Evolutionary conservation across 2,797 vertebrate genomes (phyloP).

Genomic region (Phaenicophaeus curvirostris): DNA sequence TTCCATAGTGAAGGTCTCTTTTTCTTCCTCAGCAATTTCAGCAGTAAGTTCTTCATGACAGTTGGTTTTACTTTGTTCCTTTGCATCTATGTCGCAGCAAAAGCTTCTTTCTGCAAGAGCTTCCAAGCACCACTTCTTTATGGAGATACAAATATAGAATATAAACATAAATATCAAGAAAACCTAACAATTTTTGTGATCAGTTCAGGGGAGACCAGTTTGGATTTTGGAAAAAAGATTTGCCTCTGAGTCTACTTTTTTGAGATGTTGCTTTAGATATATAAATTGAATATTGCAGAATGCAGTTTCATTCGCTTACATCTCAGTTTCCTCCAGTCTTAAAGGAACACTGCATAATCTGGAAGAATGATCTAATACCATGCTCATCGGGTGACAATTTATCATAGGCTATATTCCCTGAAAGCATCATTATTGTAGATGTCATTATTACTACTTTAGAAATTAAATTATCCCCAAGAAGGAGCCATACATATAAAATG

Average conservation of each 20-base stretch:
- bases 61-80: constrained; percentile 8
- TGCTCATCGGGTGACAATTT: constrained; percentile 3
- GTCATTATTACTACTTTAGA: not conserved
- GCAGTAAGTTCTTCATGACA: not conserved
- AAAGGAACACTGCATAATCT: not conserved
- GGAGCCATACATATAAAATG: not conserved
- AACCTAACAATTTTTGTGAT: not conserved
- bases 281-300: not conserved
- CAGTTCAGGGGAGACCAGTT: not conserved
- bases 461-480: constrained; percentile 43
- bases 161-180: not conserved
- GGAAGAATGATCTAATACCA: not conserved
- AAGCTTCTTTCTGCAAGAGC: not conserved
- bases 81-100: not conserved
- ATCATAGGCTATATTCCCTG: not conserved
- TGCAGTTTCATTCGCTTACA: not conserved
- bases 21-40: constrained; percentile 30
- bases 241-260: not conserved
- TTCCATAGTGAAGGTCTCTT: constrained; percentile 20
- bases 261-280: not conserved
- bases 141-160: not conserved
- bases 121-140: not conserved
- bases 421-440: constrained; percentile 21
- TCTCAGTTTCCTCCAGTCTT: not conserved
- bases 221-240: not conserved